Base-by-base conservation (phyloP, 2,113 vertebrate genomes). In the Dolichallabes microphthalmus region DNA sequence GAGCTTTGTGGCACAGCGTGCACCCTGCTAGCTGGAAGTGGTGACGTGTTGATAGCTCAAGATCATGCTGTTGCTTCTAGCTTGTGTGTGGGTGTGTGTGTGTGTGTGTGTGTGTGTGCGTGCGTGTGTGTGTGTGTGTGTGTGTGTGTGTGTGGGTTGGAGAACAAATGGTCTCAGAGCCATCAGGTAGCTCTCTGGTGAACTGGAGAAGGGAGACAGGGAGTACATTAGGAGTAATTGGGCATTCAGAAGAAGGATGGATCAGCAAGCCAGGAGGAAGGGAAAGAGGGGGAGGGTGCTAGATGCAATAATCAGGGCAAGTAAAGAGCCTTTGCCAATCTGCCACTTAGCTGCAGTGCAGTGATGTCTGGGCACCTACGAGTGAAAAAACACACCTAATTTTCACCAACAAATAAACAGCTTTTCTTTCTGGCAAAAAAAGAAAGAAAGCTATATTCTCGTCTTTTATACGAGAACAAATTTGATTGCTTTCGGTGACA, bases 151-250 rank as follows among this genome's bases (percentile, higher is more conserved):
- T 35, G 64, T 61, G n/a, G 55, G 73, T n/a, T 22, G 58, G 63
- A 63, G 81, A 85, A 82, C 66, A 71, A 84, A 84, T 68, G 66
- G 68, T 73, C 83, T 85, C 61, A 32, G 61, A 83, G 52, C 64
- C 35, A 52, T 64, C 83, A 88, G 85, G 89, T 85, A 82, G 58
- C 86, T 86, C 82, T 82, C 77, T 84, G 60, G 79, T 68, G 82
- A n/a, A 73, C 52, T 61, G 27, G 52, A 45, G 79, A 45, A 73
- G 22, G 80, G 74, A 87, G 86, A 87, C 77, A 75, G 78, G 58
- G 73, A 85, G 76, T 88, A 87, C 83, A 85, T 89, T 88, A 82
- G 78, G 58, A 80, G 79, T 89, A 88, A 88, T 87, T 89, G 87
- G 85, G 85, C 64, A 84, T 87, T 89, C 78, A 82, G 87, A 83